These are phyloP conservation scores for Drosophila lacertosa DNA, from an alignment of 1,140 invertebrate species.

Conservation along the genomic window DNA sequence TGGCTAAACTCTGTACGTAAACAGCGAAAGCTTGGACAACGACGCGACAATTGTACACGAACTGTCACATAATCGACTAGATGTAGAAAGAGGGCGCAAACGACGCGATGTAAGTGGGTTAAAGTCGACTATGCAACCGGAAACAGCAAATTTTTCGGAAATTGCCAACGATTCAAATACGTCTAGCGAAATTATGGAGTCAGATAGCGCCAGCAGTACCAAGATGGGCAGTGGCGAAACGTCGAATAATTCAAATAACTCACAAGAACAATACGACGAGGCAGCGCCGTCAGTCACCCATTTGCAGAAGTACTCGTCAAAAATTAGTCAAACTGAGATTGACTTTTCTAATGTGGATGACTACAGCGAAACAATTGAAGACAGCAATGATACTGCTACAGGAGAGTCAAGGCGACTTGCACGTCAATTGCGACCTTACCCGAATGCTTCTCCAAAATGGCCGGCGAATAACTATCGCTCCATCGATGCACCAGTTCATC, in stretches of 20 bases:
- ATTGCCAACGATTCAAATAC: conserved; percentile 41
- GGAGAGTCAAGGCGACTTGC: conserved; percentile 57
- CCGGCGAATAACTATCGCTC: conserved; percentile 53
- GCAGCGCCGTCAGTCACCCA: conserved; percentile 3
- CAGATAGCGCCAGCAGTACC: conserved; percentile 4
- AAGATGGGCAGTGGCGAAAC: conserved; percentile 16
- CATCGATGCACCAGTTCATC: conserved; percentile 53
- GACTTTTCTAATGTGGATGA: conserved; percentile 29
- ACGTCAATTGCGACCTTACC: conserved; percentile 64
- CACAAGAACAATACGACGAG: conserved; percentile 42
- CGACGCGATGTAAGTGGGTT: conserved; percentile 47
- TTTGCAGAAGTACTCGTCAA: conserved; percentile 53
- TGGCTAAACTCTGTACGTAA: conserved; percentile 72
- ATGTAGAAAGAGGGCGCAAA: conserved; percentile 41
- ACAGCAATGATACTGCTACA: conserved; percentile 43
- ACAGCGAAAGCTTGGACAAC: conserved; percentile 61
- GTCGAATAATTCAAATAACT: conserved; percentile 45
- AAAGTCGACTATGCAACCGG: conserved; percentile 1
- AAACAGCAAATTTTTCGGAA: conserved; percentile 2
- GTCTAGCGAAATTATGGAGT: conserved; percentile 45
- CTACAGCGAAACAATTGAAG: conserved; percentile 15
- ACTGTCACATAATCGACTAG: conserved; percentile 67
- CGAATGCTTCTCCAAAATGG: conserved; percentile 46
- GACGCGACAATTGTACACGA: conserved; percentile 51
- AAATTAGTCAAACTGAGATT: conserved; percentile 38